A percentile compares a stretch with the other conserved stretches of the same genome.
Evolutionary conservation across 2,797 vertebrate genomes (phyloP).

Genomic region (Tympanoctomys barrerae): DNA sequence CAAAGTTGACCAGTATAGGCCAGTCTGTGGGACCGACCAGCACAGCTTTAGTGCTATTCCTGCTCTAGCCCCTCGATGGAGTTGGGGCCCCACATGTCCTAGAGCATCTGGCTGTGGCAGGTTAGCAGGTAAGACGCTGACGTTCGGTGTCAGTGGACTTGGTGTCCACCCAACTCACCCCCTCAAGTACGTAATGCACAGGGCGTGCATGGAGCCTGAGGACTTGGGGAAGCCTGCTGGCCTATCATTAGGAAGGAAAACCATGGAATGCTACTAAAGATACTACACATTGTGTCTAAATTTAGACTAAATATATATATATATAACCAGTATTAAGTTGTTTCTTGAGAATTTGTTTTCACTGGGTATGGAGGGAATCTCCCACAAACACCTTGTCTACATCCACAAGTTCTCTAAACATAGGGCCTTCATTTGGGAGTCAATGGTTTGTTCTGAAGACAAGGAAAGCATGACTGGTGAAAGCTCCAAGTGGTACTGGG

Average conservation of each 20-base stretch:
- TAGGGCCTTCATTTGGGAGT: not conserved
- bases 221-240: not conserved
- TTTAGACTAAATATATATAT: conserved; percentile 7
- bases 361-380: not conserved
- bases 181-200: not conserved
- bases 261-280: not conserved
- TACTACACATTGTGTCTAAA: not conserved
- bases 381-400: not conserved
- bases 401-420: not conserved
- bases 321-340: not conserved
- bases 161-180: not conserved
- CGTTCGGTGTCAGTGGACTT: not conserved
- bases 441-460: not conserved
- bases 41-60: not conserved
- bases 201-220: not conserved
- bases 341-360: conserved; percentile 31
- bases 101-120: not conserved
- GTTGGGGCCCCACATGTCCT: not conserved
- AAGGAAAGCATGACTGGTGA: not conserved
- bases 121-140: not conserved
- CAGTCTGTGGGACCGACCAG: not conserved
- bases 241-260: not conserved
- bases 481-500: not conserved
- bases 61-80: not conserved
- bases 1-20: not conserved